A percentile compares a stretch with the other conserved stretches of the same genome.
These are phyloP conservation scores for Antigone vipio DNA, from an alignment of 2,113 vertebrate genomes.

Conservation along the genomic window DNA sequence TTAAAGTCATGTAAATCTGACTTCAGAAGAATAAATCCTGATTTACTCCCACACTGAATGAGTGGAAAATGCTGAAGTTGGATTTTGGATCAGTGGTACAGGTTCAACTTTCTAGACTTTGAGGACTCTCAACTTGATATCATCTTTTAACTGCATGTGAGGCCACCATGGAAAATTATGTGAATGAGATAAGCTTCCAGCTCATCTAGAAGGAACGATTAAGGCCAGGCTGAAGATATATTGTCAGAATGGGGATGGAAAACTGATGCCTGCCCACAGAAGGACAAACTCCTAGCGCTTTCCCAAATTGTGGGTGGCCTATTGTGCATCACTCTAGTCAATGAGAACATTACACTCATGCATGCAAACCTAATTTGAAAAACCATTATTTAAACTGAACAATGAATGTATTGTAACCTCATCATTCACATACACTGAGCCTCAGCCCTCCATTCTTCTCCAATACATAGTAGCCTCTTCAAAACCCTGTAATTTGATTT, in stretches of 20 bases:
- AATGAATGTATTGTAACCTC: slow-evolving; percentile 31
- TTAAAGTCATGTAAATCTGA: neutral
- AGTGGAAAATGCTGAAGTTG: neutral
- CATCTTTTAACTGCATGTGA: neutral
- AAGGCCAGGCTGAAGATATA: neutral
- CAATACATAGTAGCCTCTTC: neutral
- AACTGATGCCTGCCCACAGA: neutral
- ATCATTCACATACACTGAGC: neutral
- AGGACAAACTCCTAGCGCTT: neutral
- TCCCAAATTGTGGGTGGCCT: slow-evolving; percentile 38
- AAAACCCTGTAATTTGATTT: neutral
- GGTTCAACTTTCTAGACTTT: neutral
- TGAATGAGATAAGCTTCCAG: neutral
- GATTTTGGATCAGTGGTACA: neutral
- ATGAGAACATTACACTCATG: slow-evolving; percentile 13
- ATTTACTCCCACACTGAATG: neutral
- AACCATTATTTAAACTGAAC: slow-evolving; percentile 25
- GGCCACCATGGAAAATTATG: neutral
- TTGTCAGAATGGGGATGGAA: neutral
- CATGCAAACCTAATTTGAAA: slow-evolving; percentile 24
- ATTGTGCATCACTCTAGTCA: neutral
- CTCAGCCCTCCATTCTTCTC: neutral
- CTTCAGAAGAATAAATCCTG: neutral
- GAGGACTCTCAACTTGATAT: neutral
- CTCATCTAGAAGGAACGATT: neutral